phyloP scores from a whole-genome alignment of 64 coral and sea anemone species.

The Pocillopora verrucosa region DNA sequence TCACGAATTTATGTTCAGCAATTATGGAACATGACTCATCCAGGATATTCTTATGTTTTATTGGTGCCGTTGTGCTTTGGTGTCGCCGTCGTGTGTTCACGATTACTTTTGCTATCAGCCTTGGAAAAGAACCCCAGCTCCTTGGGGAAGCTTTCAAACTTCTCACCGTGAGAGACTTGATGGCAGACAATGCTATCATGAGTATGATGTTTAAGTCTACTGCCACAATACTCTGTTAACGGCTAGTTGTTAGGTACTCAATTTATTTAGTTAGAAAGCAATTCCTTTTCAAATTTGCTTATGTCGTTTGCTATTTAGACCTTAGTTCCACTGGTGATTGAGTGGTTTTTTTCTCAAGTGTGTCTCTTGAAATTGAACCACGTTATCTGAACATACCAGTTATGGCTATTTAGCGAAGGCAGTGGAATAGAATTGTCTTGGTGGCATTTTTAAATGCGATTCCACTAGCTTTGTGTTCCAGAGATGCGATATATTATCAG shows the following conservation, averaged over 20 bases:
- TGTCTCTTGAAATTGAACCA: neutral
- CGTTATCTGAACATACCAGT: neutral
- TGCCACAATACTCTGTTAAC: neutral
- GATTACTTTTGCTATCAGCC: neutral
- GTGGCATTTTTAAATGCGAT: too few relatives aligned
- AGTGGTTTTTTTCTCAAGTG: neutral
- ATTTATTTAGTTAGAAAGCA: neutral
- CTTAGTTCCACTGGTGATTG: neutral
- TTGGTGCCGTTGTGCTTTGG: neutral
- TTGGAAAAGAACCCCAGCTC: neutral
- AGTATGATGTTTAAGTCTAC: neutral
- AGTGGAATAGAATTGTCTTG: too few relatives aligned
- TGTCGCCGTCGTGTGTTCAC: neutral
- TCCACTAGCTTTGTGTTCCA: too few relatives aligned
- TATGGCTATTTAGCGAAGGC: neutral
- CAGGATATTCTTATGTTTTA: neutral
- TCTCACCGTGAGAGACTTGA: neutral
- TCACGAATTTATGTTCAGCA: neutral
- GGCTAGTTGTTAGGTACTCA: neutral
- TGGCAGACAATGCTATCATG: neutral
- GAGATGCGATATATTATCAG: too few relatives aligned
- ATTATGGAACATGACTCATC: neutral
- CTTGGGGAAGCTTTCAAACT: neutral
- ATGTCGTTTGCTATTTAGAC: neutral
- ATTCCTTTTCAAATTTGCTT: neutral